Evolutionary conservation across 2,797 vertebrate genomes (phyloP), one percentile per base, ranked within the genome.

Genomic region (Protosalanx chinensis): DNA sequence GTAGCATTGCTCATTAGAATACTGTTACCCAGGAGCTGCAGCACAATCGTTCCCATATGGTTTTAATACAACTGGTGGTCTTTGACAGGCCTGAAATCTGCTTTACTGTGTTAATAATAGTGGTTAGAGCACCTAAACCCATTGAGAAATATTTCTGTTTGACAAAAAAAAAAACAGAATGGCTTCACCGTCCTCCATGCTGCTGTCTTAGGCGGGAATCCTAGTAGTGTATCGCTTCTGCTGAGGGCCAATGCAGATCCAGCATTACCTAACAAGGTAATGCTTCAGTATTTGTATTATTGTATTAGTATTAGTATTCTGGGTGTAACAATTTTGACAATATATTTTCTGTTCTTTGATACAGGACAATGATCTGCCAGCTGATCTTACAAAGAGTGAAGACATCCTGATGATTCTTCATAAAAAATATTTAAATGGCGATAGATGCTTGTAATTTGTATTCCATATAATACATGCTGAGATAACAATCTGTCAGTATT

Each of bases 141-240:
- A 3, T 5, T 15, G 13, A 53, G 5, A 15, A 53, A 18, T 53
- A 18, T 53, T 3, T 15, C 13, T 53, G 49, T 53, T 53, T 53
- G 15, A 53, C 4, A 53, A 53, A 53, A 15, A 53, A n/a, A n/a
- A 27, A 27, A 27, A 27, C 23, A 98, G 97, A 99, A 98, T 0
- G 97, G 97, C 68, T 98, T 95, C 0, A 93, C 96, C 2, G 93
- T 93, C 30, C 96, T 99, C 68, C 97, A 99, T 0, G 96, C 95
- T 0, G 97, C 96, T 0, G 97, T 98, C 53, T 91, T 96, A 88
- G 90, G 95, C 0, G 96, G 96, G 67, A 94, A 93, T 0, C 72
- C 84, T 1, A 92, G 85, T 84, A 92, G 91, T 10, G 94, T 99
- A 20, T 81, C 89, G 0, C 90, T 98, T 80, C 93, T 99, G 62